phyloP scores from a whole-genome alignment of 2,888 invertebrate species.

The Parnassius smintheus region DNA sequence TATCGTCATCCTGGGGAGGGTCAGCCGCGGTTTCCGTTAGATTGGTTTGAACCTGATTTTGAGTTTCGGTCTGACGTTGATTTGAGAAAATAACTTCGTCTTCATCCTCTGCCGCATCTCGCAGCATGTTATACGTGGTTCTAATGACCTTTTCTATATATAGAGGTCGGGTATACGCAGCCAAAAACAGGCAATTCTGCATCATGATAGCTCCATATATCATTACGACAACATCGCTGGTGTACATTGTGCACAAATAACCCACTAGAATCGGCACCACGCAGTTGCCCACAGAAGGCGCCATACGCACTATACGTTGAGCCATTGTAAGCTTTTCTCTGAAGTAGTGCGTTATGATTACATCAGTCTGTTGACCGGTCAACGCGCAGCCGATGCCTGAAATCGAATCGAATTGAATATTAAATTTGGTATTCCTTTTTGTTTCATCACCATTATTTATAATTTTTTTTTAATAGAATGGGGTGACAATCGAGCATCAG shows the following conservation, averaged over 20 bases:
- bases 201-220: constrained; percentile 81
- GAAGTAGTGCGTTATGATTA: constrained; percentile 81
- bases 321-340: constrained; percentile 76
- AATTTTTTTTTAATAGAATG: too few species aligned
- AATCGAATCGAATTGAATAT: constrained; percentile 29
- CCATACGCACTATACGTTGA: constrained; percentile 74
- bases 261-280: constrained; percentile 76
- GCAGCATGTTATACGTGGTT: constrained; percentile 69
- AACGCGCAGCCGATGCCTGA: constrained; percentile 81
- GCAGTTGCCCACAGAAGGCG: constrained; percentile 78
- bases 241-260: constrained; percentile 65
- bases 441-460: too few species aligned
- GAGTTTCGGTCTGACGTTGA: constrained; percentile 39
- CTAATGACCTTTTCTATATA: constrained; percentile 75
- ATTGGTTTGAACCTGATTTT: constrained; percentile 30
- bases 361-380: constrained; percentile 80
- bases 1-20: constrained; percentile 57
- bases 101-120: constrained; percentile 72
- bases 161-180: constrained; percentile 77
- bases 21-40: constrained; percentile 36
- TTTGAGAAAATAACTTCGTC: constrained; percentile 82
- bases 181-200: constrained; percentile 78
- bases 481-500: too few species aligned
- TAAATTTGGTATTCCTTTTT: too few species aligned
- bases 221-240: constrained; percentile 69